Evolutionary conservation across 2,797 vertebrate genomes (phyloP), one percentile per base, ranked within the genome.

Genomic region (Pangasius macronema): DNA sequence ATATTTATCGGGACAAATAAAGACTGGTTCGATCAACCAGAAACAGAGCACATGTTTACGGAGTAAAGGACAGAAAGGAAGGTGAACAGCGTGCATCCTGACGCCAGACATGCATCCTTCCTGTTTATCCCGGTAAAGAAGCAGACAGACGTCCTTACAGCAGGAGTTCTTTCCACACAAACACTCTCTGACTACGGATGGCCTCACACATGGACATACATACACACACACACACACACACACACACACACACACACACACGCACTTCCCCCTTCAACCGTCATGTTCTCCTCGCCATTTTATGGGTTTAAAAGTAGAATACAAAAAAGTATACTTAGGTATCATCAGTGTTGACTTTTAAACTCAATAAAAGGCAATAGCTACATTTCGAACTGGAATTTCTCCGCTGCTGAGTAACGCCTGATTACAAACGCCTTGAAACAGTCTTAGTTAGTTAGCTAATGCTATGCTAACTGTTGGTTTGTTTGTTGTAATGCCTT

Each of bases 101-200:
- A 61, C 72, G 49, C 79, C 68, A 49, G 65, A 42, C 79, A 77
- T n/a, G 30, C 76, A 88, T 91, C 90, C 83, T 90, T 90, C 88
- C 90, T 85, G 89, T 91, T 92, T 91, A 86, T 88, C 65, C 22
- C 49, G 33, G 77, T 85, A 53, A 30, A 72, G 68, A 39, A 61
- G 16, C 59, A 80, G 80, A 82, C 84, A 88, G 86, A 86, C 83
- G 85, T 90, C 84, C 85, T 72, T 30, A 10, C 59, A 75, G 73
- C 80, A 85, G 70, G 84, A 89, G 80, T 61, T n/a, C 68, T 85
- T 90, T 82, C 30, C 27, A 82, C 42, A 85, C 59, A 86, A 87
- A 88, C 83, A 87, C 51, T 46, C 70, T 59, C n/a, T 22, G 36
- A 49, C 73, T 81, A 68, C 65, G 33, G 70, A 82, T 67, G 8